Evolutionary conservation across 2,797 vertebrate genomes (phyloP).

Genomic region (Diplodus sargus): DNA sequence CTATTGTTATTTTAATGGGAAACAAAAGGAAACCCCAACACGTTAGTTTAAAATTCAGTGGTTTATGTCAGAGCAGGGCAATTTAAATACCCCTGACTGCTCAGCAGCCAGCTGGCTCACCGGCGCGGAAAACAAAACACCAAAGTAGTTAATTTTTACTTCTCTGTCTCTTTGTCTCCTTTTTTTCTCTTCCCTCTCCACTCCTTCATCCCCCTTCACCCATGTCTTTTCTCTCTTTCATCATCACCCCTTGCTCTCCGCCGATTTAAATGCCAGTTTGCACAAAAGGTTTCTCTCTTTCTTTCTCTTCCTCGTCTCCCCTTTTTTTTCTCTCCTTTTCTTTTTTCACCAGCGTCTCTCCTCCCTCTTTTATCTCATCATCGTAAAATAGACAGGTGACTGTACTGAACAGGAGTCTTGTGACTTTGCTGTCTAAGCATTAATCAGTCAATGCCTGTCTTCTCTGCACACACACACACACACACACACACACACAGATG

Average conservation of each 20-base stretch:
- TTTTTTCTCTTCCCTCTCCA: slow-evolving; percentile 1
- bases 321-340: neutral
- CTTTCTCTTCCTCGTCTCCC: neutral
- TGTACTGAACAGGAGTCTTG: slow-evolving; percentile 36
- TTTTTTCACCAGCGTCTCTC: neutral
- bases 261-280: slow-evolving; percentile 53
- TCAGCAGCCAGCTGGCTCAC: slow-evolving; percentile 53
- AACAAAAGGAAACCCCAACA: slow-evolving; percentile 15
- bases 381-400: slow-evolving; percentile 46
- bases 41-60: slow-evolving; percentile 31
- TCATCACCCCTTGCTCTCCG: neutral
- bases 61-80: slow-evolving; percentile 43
- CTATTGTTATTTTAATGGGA: neutral
- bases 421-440: slow-evolving; percentile 57
- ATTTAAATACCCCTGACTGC: slow-evolving; percentile 56
- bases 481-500: slow-evolving; percentile 19
- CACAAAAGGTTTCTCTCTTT: slow-evolving; percentile 54
- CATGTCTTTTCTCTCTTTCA: slow-evolving; percentile 7
- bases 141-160: slow-evolving; percentile 38
- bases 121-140: slow-evolving; percentile 45
- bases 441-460: slow-evolving; percentile 43
- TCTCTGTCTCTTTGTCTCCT: slow-evolving; percentile 15
- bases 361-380: slow-evolving; percentile 7
- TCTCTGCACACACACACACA: slow-evolving; percentile 1
- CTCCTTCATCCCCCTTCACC: neutral